Base-by-base conservation (phyloP, 1,140 invertebrate genomes). In the Papilio dardanus region DNA sequence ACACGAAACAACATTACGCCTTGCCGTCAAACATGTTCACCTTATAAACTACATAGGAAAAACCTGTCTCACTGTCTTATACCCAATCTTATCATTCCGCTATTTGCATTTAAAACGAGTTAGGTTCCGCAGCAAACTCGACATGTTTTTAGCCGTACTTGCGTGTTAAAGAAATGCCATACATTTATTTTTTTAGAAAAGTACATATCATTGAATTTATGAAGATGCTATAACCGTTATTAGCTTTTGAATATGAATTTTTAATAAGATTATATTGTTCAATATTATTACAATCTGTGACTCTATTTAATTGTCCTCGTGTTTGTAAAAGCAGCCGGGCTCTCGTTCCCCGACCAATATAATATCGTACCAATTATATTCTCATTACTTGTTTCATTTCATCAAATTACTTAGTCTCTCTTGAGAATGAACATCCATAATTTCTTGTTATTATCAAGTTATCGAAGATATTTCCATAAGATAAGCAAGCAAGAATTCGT, bases 341-440 rank as follows among this genome's bases (percentile, higher is more conserved):
- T 75, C 79, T 35, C 68, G 77, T 76, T 88, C 84, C 86, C 86
- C 79, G 84, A 82, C 84, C 86, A 90, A 89, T 89, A 86, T 91
- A n/a, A n/a, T n/a, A 83, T 87, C 85, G 86, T 79, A 83, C 83
- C 82, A 90, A 87, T 90, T 89, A 90, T 86, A 78, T 89, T 89
- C 87, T 90, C 86, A 90, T 92, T 89, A 90, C 82, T 88, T 84
- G 84, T 88, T 89, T 87, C 83, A 88, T 89, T 87, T 87, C 85
- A 87, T 86, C 83, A 87, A 83, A 88, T 90, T 87, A 87, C 77
- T 82, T 81, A 77, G 68, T 82, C 80, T 89, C 83, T 86, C 88
- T 81, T 74, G 82, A 79, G 88, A 79, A 83, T 76, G 74, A 76
- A 83, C 76, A 81, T 85, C 50, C 83, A 88, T 88, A 80, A 86